Base-by-base conservation (phyloP, 2,113 vertebrate species). In the Tympanuchus pallidicinctus region DNA sequence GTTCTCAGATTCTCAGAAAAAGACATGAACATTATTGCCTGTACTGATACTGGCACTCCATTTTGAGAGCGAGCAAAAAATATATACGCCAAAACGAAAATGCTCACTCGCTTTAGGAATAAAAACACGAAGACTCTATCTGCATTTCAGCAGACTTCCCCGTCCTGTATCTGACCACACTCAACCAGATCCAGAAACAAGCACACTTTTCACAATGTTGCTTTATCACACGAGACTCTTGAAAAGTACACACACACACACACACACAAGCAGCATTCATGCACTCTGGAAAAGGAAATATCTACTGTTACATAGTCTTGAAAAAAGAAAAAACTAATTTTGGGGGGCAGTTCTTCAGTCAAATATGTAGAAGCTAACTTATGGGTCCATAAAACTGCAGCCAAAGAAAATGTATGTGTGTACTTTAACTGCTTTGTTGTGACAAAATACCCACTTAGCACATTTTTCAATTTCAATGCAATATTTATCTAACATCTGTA, bases 401-500 rank as follows among this genome's bases (percentile, higher is more conserved):
- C 8, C 59, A 87, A 54, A 73, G n/a, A 64, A 77, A 92, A 10
- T 1, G 7, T 19, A 21, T 16, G 40, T 32, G 61, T 34, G 73
- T 92, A 15, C 22, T 72, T 71, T 77, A 82, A 88, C 42, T 64
- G 60, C 45, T 91, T 60, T 90, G 90, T 79, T 92, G 67, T 91
- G 86, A 92, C 71, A 93, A 94, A 89, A 95, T 72, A 86, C 11
- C 25, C 88, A 90, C 43, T 93, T 88, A 82, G 65, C 86, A 93
- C 52, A 84, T 92, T 93, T 78, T 86, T 78, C 47, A 89, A 52
- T 88, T 92, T 89, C 75, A 77, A 77, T 80, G 74, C 50, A 82
- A 27, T 85, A 82, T 66, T 93, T 90, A 90, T 74, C 87, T 77
- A 94, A 63, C 64, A 56, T 63, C 87, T 43, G 45, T 85, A 94